Evolutionary conservation across 2,113 vertebrate genomes (phyloP), one percentile per base, ranked within the genome.

Genomic region (Poicephalus gulielmi): DNA sequence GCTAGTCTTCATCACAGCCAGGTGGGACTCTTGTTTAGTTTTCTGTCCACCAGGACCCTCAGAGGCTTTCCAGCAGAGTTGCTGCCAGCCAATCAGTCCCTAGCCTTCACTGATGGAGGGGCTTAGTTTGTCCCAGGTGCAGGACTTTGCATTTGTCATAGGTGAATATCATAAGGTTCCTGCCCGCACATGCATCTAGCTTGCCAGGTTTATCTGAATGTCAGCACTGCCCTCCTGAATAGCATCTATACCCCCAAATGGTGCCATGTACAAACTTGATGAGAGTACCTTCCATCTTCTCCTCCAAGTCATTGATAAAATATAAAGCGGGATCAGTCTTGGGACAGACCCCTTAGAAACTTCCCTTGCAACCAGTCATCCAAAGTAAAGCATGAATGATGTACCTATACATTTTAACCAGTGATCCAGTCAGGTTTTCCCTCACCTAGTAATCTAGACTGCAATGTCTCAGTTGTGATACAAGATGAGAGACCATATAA

Each of bases 201-300:
- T 63, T 50, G 25, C 19, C 63, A 50, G 39, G 10, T 50, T 41
- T 10, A 47, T 52, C 33, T 57, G 25, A 75, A 47, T 7, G 37
- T 24, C 30, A 74, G 28, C 41, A 31, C 30, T 74, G 35, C 17
- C 33, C 35, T 80, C 39, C 8, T 2, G 17, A 76, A 27, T 11
- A 63, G 8, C 31, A 43, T 14, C 23, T 57, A 39, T 7, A 11
- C 6, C 7, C 9, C 9, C 17, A 73, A 59, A 76, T 24, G 11
- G 2, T 33, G 17, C 47, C 27, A 35, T 6, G 20, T 4, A 28
- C 17, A 39, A 39, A 35, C 15, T 39, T 1, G 0, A 12, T 39
- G 25, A 74, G 2, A 1, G 11, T 64, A 22, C 14, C 15, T 44
- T 74, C 63, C 76, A 19, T 27, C 50, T 76, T 74, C 33, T 74